Evolutionary conservation across 2,888 invertebrate genomes (phyloP).

Genomic region (Tipula vernalis): DNA sequence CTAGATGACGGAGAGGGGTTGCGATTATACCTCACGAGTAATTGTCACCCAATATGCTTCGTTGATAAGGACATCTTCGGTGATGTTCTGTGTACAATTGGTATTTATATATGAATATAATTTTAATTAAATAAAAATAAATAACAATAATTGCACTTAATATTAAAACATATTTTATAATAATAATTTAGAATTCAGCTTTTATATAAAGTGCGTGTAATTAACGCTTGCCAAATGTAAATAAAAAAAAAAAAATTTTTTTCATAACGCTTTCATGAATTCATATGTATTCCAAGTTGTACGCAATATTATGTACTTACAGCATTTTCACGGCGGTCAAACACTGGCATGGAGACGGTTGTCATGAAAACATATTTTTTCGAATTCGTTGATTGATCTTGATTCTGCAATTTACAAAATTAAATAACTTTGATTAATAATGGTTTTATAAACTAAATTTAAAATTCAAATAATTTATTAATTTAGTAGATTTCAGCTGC

Average conservation of each 20-base stretch:
- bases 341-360: slow-evolving; percentile 87
- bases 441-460: no score
- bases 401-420: slow-evolving; percentile 23
- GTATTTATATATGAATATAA: neutral
- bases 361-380: slow-evolving; percentile 70
- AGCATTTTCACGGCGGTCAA: slow-evolving; percentile 74
- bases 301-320: slow-evolving; percentile 41
- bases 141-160: neutral
- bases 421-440: neutral
- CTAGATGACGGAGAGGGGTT: slow-evolving; percentile 19
- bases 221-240: neutral
- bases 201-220: neutral
- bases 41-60: slow-evolving; percentile 87
- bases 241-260: neutral
- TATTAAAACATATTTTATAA: neutral
- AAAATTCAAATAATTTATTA: no score
- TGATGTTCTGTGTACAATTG: slow-evolving; percentile 68
- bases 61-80: slow-evolving; percentile 89
- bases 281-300: neutral
- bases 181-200: neutral
- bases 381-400: slow-evolving; percentile 38
- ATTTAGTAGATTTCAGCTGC: no score
- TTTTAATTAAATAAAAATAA: slow-evolving; percentile 7
- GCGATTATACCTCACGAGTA: slow-evolving; percentile 78
- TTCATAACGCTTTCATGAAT: neutral